Evolutionary conservation across 2,113 vertebrate species (phyloP).

Genomic region (Dolichotis patagonum): DNA sequence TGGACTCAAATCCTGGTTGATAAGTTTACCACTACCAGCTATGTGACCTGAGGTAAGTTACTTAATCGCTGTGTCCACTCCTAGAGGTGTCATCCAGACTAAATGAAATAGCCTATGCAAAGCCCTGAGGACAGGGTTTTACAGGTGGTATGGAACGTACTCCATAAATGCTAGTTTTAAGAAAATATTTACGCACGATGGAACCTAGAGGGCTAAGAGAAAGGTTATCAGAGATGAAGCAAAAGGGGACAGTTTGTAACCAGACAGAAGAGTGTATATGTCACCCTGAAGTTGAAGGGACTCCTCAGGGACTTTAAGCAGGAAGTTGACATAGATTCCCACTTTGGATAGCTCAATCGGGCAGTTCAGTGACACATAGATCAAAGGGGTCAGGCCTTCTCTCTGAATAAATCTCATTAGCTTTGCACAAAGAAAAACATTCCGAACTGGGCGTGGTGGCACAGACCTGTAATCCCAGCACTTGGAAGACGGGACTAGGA

Average conservation of each 20-base stretch:
- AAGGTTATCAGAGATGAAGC: not conserved
- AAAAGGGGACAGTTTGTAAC: not conserved
- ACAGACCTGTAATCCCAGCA: not conserved
- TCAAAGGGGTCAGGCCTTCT: not conserved
- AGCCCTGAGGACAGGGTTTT: not conserved
- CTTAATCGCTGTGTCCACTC: not conserved
- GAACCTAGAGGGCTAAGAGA: not conserved
- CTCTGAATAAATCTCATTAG: not conserved
- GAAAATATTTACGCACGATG: not conserved
- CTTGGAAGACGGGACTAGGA: not conserved
- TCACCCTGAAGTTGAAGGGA: not conserved
- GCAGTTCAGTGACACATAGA: not conserved
- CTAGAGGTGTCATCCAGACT: not conserved
- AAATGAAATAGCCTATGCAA: not conserved
- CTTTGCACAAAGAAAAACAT: not conserved
- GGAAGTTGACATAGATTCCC: not conserved
- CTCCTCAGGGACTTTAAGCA: not conserved
- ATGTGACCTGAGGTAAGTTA: not conserved
- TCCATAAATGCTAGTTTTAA: not conserved
- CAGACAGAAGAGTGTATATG: not conserved
- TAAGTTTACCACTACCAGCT: not conserved
- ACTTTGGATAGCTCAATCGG: not conserved
- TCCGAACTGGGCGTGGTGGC: not conserved
- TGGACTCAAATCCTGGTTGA: not conserved
- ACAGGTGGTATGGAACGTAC: not conserved